Conservation (phyloP, 2,888 invertebrate species). For the Euproctis similis region DNA sequence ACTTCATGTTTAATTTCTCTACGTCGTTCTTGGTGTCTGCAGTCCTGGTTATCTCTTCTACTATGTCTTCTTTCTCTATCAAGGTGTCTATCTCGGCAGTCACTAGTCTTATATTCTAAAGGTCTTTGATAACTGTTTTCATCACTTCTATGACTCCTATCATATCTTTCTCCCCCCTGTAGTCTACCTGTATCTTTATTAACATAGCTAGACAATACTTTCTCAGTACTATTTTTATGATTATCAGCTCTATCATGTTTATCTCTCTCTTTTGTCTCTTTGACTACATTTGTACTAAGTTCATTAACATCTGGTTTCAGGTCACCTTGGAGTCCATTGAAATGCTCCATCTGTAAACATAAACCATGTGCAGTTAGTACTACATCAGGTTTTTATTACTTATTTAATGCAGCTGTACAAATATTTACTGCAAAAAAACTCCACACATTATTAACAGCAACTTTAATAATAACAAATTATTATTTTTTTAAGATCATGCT, state of each 20-base stretch:
- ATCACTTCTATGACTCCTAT: background rate
- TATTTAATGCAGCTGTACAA: no score
- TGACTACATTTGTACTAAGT: background rate
- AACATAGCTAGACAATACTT: background rate
- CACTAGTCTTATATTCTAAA: background rate
- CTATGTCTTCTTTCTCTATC: background rate
- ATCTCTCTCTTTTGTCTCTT: conserved; percentile 1
- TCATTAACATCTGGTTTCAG: conserved; percentile 1
- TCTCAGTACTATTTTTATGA: conserved; percentile 3
- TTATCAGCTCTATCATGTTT: conserved; percentile 2
- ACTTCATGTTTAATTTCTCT: background rate
- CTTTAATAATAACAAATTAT: no score
- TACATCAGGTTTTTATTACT: no score
- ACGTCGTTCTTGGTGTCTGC: background rate
- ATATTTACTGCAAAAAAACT: no score
- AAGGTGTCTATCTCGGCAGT: background rate
- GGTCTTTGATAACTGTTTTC: background rate
- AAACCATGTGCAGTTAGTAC: no score
- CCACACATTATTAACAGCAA: no score
- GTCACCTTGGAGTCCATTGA: conserved; percentile 11
- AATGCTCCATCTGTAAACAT: conserved; percentile 34
- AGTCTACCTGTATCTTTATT: conserved; percentile 1
- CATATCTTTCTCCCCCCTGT: background rate
- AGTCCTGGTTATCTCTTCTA: background rate
- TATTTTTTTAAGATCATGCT: no score